These are phyloP conservation scores for Perdita meconis DNA, from an alignment of 2,888 invertebrate species.

Conservation along the genomic window DNA sequence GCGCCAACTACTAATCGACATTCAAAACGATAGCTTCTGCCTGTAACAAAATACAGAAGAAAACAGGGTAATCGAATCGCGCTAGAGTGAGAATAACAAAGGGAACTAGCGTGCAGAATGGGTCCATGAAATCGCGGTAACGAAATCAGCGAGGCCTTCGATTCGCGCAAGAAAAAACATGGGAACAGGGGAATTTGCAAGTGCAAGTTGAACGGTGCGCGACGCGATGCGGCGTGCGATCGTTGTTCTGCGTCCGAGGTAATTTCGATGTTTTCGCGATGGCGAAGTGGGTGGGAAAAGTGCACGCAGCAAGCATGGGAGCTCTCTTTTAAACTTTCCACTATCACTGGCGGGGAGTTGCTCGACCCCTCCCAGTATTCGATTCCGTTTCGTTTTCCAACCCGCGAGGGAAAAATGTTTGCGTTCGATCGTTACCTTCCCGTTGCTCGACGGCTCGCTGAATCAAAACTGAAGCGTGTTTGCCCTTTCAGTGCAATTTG, in stretches of 20 bases:
- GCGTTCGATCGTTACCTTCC: not conserved
- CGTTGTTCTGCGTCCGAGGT: not conserved
- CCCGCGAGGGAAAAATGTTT: constrained; percentile 5
- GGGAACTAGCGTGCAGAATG: constrained; percentile 28
- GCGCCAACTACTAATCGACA: not conserved
- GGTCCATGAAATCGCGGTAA: constrained; percentile 45
- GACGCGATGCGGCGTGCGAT: not conserved
- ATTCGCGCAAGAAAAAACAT: constrained; percentile 5
- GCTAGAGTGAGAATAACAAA: constrained; percentile 26
- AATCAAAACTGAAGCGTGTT: constrained; percentile 18
- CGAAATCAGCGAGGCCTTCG: constrained; percentile 22
- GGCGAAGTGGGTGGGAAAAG: not conserved
- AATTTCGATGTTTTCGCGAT: constrained; percentile 35
- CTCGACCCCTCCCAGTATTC: not conserved
- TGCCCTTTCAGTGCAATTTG: not conserved
- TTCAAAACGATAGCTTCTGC: not conserved
- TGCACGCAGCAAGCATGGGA: not conserved
- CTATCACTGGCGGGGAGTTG: not conserved
- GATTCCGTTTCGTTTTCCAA: constrained; percentile 1
- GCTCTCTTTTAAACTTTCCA: constrained; percentile 13
- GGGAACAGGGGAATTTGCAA: constrained; percentile 16
- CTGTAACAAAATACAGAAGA: constrained; percentile 31
- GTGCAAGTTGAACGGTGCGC: constrained; percentile 24
- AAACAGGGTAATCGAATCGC: constrained; percentile 32
- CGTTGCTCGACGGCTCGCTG: not conserved